Evolutionary conservation across 2,888 invertebrate species (phyloP), one percentile per base, ranked within the genome.

Genomic region (Anaspis maculata): DNA sequence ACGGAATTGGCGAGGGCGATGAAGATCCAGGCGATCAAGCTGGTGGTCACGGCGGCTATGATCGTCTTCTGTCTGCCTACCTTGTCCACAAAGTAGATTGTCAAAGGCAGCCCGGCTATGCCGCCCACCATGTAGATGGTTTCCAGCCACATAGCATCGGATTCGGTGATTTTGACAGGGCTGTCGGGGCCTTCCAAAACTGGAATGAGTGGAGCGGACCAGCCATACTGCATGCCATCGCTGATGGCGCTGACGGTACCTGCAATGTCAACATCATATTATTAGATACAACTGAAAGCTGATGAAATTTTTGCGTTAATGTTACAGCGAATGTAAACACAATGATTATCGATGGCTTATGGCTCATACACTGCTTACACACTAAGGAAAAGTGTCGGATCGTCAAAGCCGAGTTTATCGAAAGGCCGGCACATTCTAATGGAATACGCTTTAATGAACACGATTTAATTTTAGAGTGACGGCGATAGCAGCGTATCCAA

Each of bases 181-280:
- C 52, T 52, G 32, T 54, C 51, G 1, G 41, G 41, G 3, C 39
- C 30, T 37, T 57, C 45, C 7, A 66, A 48, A 5, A 61, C 44
- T 3, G 60, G 64, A 3, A 63, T 52, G 6, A 60, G 52, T 9
- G 66, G 65, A 3, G 65, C 59, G 10, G 65, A 60, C 66, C 66
- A 66, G 10, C 63, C 64, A 28, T 66, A 66, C 42, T 64, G 62
- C 60, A 66, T 64, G 30, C 66, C 66, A 57, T 66, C 66, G 11
- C 63, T 62, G 23, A 66, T 57, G n/a, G 64, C 63, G 30, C 61
- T 61, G 15, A 64, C 45, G 12, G 65, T 66, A 44, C 59, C 66
- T 66, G 47, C 25, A 61, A 61, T n/a, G n/a, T n/a, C n/a, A n/a
- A n/a, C 5, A 7, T 19, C n/a, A n/a, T n/a, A n/a, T n/a, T n/a